phyloP scores from a whole-genome alignment of 2,888 invertebrate genomes.

The Argyra leucocephala region DNA sequence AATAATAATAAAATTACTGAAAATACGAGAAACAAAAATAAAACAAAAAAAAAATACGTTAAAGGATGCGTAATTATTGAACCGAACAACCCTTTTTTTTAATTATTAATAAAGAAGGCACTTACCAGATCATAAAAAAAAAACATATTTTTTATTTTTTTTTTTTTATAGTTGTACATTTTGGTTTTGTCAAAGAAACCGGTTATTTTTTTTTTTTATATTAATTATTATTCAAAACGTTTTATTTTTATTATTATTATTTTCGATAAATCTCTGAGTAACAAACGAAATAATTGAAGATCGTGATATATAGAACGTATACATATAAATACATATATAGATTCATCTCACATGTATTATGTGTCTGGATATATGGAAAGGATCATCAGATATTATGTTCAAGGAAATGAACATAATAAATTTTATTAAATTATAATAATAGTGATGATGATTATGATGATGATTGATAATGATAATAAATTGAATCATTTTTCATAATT shows the following conservation, averaged over 20 bases:
- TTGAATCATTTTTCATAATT: background rate
- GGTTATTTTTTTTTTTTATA: background rate
- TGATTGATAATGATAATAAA: too few species aligned
- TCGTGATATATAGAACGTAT: background rate
- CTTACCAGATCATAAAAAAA: slow-evolving; percentile 1
- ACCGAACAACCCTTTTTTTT: background rate
- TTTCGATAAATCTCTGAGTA: background rate
- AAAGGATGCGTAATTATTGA: slow-evolving; percentile 1
- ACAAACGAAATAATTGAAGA: background rate
- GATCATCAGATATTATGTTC: background rate
- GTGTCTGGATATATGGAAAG: background rate
- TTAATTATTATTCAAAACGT: too few species aligned
- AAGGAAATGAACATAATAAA: too few species aligned
- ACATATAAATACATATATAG: too few species aligned
- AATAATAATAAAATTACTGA: too few species aligned
- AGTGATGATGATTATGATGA: too few species aligned
- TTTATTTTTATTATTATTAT: too few species aligned
- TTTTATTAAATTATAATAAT: too few species aligned
- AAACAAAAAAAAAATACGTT: background rate
- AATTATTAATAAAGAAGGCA: background rate
- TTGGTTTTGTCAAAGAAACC: background rate
- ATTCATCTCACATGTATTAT: background rate
- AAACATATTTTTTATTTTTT: background rate
- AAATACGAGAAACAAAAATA: background rate
- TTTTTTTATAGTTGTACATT: background rate